Evolutionary conservation across 2,797 vertebrate species (phyloP).

Genomic region (Glyptemys insculpta): DNA sequence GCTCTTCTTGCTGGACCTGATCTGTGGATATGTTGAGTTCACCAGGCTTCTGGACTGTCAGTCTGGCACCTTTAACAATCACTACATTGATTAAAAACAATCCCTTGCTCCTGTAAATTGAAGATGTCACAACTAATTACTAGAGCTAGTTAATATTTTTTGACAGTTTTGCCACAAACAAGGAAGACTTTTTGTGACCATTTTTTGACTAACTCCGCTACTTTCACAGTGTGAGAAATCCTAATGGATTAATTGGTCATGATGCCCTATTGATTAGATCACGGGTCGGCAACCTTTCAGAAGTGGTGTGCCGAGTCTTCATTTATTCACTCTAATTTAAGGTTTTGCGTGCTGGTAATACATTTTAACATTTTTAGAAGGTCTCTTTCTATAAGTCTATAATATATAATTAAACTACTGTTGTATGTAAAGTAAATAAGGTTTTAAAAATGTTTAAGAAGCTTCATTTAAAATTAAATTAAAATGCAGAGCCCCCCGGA

Average conservation of each 20-base stretch:
- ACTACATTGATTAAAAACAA: not conserved
- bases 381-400: no score
- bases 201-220: conserved; percentile 66
- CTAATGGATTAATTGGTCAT: conserved; percentile 71
- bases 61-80: not conserved
- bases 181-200: conserved; percentile 37
- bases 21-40: not conserved
- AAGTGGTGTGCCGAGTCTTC: no score
- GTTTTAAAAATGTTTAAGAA: no score
- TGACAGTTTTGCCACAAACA: not conserved
- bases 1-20: not conserved
- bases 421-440: no score
- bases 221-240: conserved; percentile 47
- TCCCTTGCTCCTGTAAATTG: not conserved
- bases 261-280: conserved; percentile 65
- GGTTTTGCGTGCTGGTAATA: no score
- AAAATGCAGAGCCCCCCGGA: no score
- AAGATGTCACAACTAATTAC: not conserved
- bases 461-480: no score
- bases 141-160: not conserved
- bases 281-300: not conserved
- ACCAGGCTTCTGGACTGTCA: not conserved
- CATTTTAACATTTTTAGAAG: no score
- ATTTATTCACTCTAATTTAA: no score
- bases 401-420: no score